Base-by-base conservation (phyloP, 2,888 invertebrate genomes). In the Ischnus inquisitorius region DNA sequence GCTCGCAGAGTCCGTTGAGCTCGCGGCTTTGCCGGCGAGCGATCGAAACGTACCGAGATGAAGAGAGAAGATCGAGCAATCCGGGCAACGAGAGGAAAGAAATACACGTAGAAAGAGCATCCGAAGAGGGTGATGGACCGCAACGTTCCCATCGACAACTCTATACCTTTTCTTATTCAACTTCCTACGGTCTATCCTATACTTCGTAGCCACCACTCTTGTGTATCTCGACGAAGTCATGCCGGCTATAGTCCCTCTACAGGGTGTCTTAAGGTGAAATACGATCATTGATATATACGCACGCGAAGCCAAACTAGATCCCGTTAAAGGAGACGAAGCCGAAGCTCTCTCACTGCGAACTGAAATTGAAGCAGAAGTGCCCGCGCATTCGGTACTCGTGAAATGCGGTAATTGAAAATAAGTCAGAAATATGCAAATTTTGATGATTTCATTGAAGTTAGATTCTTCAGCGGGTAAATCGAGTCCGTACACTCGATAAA, bases 131-230 rank as follows among this genome's bases (percentile, higher is more conserved):
- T 87, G 87, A 88, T 86, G 87, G 87, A 88, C 87, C 88, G 87
- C 83, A 79, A 88, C 87, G 87, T 88, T 88, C 87, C 80, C 88
- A 88, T 83, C 83, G 84, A 86, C 85, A 84, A 86, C 76, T 87
- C 82, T 83, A 81, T 79, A 83, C 77, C 71, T 74, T 41, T 78
- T 69, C 74, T 41, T 75, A 75, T 68, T 25, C 71, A 69, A 82
- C 80, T 83, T 83, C 68, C 76, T 77, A 74, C 46, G 62, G 71
- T 64, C 48, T 28, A 65, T 46, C 34, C 76, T 25, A 39, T 34
- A 57, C 39, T 60, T 62, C 54, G 48, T 69, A 16, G n/a, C 19
- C 10, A 57, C 22, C 34, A 39, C 48, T 68, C 54, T 51, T 71
- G 10, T 34, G 65, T 72, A 54, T 51, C 54, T 39, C 41, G 34